phyloP scores from a whole-genome alignment of 2,113 vertebrate genomes.

The Pelusios castaneus region DNA sequence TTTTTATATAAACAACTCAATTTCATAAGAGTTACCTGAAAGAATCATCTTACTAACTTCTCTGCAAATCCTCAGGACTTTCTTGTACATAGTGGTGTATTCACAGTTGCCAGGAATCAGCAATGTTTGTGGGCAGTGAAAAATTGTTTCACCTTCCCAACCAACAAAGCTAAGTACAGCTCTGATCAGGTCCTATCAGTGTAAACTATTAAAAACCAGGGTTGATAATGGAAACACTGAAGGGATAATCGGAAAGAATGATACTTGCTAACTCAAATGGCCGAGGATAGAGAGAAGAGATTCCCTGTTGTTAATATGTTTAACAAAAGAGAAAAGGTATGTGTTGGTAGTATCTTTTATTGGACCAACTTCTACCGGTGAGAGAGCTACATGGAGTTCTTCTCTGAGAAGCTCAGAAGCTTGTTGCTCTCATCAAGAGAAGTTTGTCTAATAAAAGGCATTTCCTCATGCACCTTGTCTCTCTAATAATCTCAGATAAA shows the following conservation, averaged over 20 bases:
- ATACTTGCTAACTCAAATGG: not conserved
- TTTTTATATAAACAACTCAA: no score
- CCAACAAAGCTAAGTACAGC: not conserved
- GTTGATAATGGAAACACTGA: not conserved
- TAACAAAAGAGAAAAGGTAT: not conserved
- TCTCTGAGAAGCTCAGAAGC: not conserved
- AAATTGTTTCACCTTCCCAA: no score
- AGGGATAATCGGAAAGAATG: not conserved
- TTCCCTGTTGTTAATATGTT: not conserved
- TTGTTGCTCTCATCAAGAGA: not conserved
- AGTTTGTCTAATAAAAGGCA: not conserved
- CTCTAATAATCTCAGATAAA: not conserved
- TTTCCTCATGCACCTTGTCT: not conserved
- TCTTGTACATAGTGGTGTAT: not conserved
- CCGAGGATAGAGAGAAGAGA: not conserved
- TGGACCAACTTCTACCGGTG: not conserved
- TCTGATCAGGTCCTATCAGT: not conserved
- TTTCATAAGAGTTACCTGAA: not conserved
- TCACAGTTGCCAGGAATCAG: not conserved
- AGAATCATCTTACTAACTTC: not conserved
- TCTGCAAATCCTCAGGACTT: not conserved
- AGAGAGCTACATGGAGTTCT: not conserved
- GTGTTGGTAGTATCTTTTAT: not conserved
- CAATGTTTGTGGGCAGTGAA: not conserved
- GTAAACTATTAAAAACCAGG: not conserved